Conservation (phyloP, 2,113 vertebrate genomes). For the Psittacula cyanocephala region DNA sequence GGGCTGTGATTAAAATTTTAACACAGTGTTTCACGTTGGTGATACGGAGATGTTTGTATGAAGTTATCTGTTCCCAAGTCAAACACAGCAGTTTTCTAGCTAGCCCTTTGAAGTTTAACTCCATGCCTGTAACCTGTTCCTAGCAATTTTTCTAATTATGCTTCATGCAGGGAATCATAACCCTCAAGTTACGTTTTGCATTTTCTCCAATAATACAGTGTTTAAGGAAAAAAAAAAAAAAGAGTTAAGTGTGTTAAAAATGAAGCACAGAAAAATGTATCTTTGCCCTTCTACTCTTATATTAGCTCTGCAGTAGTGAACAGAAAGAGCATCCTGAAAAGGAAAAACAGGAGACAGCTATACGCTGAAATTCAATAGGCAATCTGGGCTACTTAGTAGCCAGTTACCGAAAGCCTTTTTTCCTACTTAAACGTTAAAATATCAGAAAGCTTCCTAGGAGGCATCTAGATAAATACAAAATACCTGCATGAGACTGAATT, state of each 20-base stretch:
- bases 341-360: neutral
- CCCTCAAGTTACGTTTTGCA: neutral
- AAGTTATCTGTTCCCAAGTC: constrained; percentile 9
- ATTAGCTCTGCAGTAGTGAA: neutral
- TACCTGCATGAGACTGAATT: neutral
- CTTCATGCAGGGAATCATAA: neutral
- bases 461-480: neutral
- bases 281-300: neutral
- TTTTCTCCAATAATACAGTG: constrained; percentile 33
- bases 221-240: neutral
- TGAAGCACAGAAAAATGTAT: neutral
- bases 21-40: neutral
- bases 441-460: neutral
- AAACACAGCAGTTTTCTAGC: constrained; percentile 5
- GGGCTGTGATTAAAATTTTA: neutral
- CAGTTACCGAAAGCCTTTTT: neutral
- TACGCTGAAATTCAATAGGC: neutral
- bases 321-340: constrained; percentile 8
- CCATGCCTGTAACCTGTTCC: neutral
- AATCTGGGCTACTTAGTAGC: neutral
- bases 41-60: neutral
- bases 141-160: neutral
- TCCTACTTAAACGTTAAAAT: neutral
- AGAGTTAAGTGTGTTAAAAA: constrained; percentile 27
- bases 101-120: constrained; percentile 15